Percentiles rank a stretch among this genome's conserved stretches.
Conservation (phyloP, 2,113 vertebrate genomes). For the Actinemys pallida region DNA sequence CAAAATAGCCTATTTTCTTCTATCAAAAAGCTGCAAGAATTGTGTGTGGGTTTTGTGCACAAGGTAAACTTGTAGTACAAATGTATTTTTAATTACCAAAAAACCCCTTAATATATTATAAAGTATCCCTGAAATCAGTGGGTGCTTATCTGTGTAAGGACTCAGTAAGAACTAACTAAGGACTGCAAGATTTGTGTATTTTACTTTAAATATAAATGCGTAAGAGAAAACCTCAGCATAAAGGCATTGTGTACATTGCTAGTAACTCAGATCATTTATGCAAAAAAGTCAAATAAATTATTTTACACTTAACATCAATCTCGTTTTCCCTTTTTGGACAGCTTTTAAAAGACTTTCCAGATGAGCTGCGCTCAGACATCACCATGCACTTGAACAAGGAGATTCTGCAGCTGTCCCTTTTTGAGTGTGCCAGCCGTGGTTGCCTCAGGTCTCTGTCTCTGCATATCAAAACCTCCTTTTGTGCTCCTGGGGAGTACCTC, state of each 20-base stretch:
- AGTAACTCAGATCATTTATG: background rate
- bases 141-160: background rate
- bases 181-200: background rate
- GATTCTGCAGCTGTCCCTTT: conserved; percentile 95
- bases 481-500: conserved; percentile 96
- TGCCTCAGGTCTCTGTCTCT: conserved; percentile 97
- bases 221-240: background rate
- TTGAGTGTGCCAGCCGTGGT: conserved; percentile 94
- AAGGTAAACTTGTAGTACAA: accelerated
- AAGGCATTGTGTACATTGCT: accelerated
- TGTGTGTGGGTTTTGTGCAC: background rate
- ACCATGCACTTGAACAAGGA: conserved; percentile 99
- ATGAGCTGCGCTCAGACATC: conserved; percentile 97
- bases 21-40: background rate
- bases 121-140: background rate
- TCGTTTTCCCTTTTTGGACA: conserved; percentile 65
- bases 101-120: background rate
- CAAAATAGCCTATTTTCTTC: background rate
- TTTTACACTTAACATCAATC: background rate
- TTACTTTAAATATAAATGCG: accelerated
- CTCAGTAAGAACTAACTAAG: background rate
- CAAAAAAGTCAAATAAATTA: background rate
- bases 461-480: conserved; percentile 98
- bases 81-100: background rate
- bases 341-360: conserved; percentile 98